Evolutionary conservation across 2,888 invertebrate species (phyloP).

Genomic region (Stenotaenia linearis): DNA sequence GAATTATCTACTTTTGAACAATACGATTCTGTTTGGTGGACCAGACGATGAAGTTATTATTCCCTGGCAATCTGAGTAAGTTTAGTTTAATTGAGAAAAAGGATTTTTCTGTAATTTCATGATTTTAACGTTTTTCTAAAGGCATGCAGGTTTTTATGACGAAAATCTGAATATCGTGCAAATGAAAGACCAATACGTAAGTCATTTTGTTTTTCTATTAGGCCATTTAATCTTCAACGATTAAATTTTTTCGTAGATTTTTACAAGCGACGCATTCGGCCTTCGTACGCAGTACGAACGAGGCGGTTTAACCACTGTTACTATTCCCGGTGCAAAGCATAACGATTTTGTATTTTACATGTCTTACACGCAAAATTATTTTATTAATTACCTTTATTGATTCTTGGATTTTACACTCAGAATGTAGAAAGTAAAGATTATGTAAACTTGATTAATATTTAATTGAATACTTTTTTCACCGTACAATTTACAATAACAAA

Average conservation of each 20-base stretch:
- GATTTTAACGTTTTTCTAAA: not conserved
- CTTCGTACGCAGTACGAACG: not conserved
- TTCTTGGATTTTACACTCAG: no score
- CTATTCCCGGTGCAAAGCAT: not conserved
- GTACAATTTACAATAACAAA: no score
- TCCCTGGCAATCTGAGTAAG: not conserved
- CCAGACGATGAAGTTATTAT: not conserved
- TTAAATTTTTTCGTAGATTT: not conserved
- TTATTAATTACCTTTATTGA: not conserved
- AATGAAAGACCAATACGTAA: not conserved
- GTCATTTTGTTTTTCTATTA: not conserved
- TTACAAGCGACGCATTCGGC: not conserved
- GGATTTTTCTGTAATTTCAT: not conserved
- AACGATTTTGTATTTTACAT: not conserved
- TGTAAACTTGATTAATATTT: no score
- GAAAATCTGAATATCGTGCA: not conserved
- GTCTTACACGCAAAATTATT: not conserved
- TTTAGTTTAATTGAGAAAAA: not conserved
- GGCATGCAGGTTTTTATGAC: not conserved
- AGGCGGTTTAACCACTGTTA: not conserved
- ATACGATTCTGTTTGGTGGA: not conserved
- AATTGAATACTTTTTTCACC: no score
- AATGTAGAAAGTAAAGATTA: no score
- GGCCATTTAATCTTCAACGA: not conserved
- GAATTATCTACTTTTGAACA: not conserved